Evolutionary conservation across 2,797 vertebrate genomes (phyloP).

Genomic region (Alectoris magna): DNA sequence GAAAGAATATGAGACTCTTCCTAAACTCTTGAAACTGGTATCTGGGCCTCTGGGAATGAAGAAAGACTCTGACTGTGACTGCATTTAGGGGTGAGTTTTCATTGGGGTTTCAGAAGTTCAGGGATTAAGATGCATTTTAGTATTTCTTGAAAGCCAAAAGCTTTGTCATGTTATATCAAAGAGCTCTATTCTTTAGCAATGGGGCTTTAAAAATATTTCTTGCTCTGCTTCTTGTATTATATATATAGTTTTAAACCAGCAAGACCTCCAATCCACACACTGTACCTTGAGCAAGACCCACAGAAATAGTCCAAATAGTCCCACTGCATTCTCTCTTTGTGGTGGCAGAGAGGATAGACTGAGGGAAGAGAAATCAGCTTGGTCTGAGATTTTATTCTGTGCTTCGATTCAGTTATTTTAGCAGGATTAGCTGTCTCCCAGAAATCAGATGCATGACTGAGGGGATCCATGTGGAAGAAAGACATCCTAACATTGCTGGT

Average conservation of each 20-base stretch:
- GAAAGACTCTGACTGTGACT: slow-evolving; percentile 32
- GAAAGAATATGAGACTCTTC: slow-evolving; percentile 58
- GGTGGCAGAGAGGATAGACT: background rate
- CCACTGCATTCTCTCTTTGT: too few species aligned
- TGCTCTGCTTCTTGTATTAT: background rate
- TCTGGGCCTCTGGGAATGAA: slow-evolving; percentile 33
- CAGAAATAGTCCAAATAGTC: too few species aligned
- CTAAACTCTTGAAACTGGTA: slow-evolving; percentile 32
- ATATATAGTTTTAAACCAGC: background rate
- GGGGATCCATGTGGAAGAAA: background rate
- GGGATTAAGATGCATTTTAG: slow-evolving; percentile 36
- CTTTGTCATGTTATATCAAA: slow-evolving; percentile 20
- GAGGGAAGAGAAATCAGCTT: background rate
- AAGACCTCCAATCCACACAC: background rate
- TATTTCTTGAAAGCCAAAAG: slow-evolving; percentile 52
- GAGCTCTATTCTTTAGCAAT: slow-evolving; percentile 27
- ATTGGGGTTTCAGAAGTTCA: slow-evolving; percentile 40
- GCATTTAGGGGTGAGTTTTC: slow-evolving; percentile 39
- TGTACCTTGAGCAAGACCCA: background rate
- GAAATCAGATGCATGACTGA: background rate
- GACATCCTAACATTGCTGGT: rapidly evolving
- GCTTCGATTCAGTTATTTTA: background rate
- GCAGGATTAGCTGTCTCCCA: background rate
- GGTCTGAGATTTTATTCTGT: background rate
- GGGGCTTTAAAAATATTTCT: slow-evolving; percentile 2